A percentile compares a stretch with the other conserved stretches of the same genome.
Conservation (phyloP, 2,113 vertebrate genomes). For the Lophochroa leadbeateri region DNA sequence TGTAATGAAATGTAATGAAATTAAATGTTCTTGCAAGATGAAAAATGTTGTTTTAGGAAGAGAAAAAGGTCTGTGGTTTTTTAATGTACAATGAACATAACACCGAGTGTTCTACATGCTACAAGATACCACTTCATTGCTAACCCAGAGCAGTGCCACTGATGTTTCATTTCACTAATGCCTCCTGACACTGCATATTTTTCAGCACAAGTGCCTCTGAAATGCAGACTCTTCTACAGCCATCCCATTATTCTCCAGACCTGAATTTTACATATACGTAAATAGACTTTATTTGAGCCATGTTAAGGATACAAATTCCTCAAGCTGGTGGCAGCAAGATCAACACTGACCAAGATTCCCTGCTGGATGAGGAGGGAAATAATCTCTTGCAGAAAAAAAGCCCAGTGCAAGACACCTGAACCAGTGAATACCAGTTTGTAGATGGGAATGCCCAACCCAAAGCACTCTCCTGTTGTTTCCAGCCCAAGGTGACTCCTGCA, state of each 20-base stretch:
- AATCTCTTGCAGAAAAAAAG: background rate
- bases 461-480: background rate
- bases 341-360: background rate
- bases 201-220: background rate
- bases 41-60: background rate
- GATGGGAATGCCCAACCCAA: background rate
- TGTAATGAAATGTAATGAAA: background rate
- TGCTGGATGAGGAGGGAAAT: background rate
- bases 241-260: background rate
- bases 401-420: background rate
- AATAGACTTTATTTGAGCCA: background rate
- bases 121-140: background rate
- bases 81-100: background rate
- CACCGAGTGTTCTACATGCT: fast-evolving
- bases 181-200: background rate
- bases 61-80: background rate
- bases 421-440: background rate
- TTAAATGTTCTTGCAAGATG: background rate
- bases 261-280: background rate
- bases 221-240: background rate
- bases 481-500: background rate
- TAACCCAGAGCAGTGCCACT: background rate
- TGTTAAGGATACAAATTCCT: background rate
- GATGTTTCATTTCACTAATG: background rate
- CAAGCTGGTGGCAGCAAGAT: background rate